Percentiles rank a stretch among this genome's conserved stretches.
These are phyloP conservation scores for Morone chrysops DNA, from an alignment of 2,113 vertebrate species.

Conservation along the genomic window DNA sequence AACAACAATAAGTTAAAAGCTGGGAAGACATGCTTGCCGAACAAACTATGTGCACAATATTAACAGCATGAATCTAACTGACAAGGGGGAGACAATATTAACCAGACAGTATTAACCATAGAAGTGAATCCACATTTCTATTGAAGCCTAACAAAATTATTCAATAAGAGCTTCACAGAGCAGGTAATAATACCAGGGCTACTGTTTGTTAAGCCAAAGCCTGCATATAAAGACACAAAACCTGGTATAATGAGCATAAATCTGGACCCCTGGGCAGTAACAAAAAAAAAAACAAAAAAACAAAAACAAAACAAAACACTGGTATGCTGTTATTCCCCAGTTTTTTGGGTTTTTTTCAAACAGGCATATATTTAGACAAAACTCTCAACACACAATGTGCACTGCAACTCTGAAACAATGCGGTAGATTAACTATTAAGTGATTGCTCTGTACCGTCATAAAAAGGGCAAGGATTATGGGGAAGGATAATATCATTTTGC, in stretches of 20 bases:
- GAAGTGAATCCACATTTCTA: constrained; percentile 24
- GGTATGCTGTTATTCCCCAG: neutral
- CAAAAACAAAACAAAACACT: too few species aligned
- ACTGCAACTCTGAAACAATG: constrained; percentile 2
- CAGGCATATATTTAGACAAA: constrained; percentile 18
- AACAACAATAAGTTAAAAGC: neutral
- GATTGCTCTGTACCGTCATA: constrained; percentile 3
- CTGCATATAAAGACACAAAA: constrained; percentile 35
- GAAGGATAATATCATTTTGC: neutral
- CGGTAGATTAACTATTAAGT: constrained; percentile 10
- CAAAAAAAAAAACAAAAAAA: neutral
- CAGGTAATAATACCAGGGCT: constrained; percentile 22
- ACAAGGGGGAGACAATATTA: neutral
- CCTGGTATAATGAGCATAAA: constrained; percentile 41
- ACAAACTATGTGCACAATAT: constrained; percentile 20
- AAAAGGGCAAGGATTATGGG: constrained; percentile 16
- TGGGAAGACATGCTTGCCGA: constrained; percentile 1
- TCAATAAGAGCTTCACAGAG: constrained; percentile 31
- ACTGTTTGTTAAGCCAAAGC: constrained; percentile 35
- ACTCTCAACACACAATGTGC: constrained; percentile 7
- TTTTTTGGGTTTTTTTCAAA: constrained; percentile 18
- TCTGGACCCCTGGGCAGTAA: constrained; percentile 21
- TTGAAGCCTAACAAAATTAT: neutral
- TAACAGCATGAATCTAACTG: constrained; percentile 20
- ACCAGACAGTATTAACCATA: neutral